Evolutionary conservation across 2,888 invertebrate genomes (phyloP).

Genomic region (Parascotia fuliginaria): DNA sequence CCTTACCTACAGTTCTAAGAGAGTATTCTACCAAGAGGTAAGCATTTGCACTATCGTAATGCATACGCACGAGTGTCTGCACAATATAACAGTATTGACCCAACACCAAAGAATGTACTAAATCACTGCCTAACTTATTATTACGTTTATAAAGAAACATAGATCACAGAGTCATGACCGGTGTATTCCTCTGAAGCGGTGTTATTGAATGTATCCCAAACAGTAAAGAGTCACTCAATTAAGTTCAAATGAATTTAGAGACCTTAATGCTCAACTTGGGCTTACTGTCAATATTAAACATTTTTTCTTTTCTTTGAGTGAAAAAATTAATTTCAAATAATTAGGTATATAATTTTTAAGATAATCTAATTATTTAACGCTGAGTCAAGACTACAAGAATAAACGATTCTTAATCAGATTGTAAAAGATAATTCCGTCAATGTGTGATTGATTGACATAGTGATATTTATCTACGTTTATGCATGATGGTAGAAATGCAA

Average conservation of each 20-base stretch:
- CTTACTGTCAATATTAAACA: neutral
- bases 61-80: conserved; percentile 1
- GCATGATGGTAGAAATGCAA: too few relatives aligned
- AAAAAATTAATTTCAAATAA: too few relatives aligned
- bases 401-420: neutral
- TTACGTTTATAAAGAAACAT: neutral
- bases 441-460: too few relatives aligned
- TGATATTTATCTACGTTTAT: too few relatives aligned
- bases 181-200: conserved; percentile 2
- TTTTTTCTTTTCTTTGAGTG: neutral
- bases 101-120: neutral
- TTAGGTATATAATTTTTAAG: too few relatives aligned
- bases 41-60: conserved; percentile 39
- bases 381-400: too few relatives aligned
- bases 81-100: conserved; percentile 7
- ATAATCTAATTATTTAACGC: too few relatives aligned
- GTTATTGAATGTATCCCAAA: conserved; percentile 16
- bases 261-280: conserved; percentile 9
- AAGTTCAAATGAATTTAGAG: conserved; percentile 16
- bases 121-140: neutral
- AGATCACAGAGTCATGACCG: conserved; percentile 5
- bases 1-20: conserved; percentile 80
- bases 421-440: neutral
- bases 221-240: conserved; percentile 27
- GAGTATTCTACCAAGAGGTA: conserved; percentile 84